Evolutionary conservation across 1,140 invertebrate genomes (phyloP), one percentile per base, ranked within the genome.

Genomic region (Hylaeus volcanicus): DNA sequence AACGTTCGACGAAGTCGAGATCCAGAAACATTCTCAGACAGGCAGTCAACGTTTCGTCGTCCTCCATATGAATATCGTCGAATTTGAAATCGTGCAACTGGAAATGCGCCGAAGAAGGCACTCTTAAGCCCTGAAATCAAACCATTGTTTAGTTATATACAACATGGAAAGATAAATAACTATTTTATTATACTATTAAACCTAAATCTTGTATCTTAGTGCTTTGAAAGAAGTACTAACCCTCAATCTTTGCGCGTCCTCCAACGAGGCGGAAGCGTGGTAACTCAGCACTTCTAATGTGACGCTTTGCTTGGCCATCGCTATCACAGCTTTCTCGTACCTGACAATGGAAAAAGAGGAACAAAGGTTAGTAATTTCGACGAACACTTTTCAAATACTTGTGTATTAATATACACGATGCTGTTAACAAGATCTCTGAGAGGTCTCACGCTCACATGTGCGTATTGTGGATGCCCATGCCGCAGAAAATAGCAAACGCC

Each of bases 401-500:
- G 0, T 26, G 26, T 26, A 26, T 26, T 26, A 26, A 26, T 26
- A 26, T 26, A 26, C 26, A 26, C 26, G 26, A 26, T 26, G 26
- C 26, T 26, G 26, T 26, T 26, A 26, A 26, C 26, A 26, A 26
- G 26, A 26, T 53, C 55, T 26, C 43, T 41, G 14, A 39, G 5
- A 37, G 6, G 26, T 70, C 26, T 15, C 45, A 71, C 63, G 92
- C 93, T 94, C 92, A 95, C 97, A 99, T 99, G 90, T 98, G 97
- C 61, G 98, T 99, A 92, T 99, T 99, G 93, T 98, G 97, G 74
- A 99, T 99, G 48, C 98, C 98, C 97, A 99, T 98, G 41, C 98
- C 98, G 94, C 98, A 99, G 93, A 99, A 99, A 87, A 99, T 98
- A 74, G 98, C 97, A 93, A 99, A 99, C 1, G 98, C 98, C 93